These are phyloP conservation scores for Hippocampus barbouri DNA, from an alignment of 2,113 vertebrate genomes.

Conservation along the genomic window DNA sequence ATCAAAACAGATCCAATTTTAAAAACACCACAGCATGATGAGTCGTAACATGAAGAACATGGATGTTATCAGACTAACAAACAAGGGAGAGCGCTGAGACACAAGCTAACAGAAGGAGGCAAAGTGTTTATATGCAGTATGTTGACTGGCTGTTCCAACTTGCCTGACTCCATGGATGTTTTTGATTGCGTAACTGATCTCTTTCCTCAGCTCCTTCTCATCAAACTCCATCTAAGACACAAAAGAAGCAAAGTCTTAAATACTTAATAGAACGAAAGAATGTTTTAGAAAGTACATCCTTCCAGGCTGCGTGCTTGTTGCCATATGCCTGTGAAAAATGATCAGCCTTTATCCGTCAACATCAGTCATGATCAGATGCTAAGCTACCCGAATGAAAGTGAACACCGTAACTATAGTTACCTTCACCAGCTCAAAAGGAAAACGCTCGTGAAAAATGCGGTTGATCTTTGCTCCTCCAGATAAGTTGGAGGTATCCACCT, in stretches of 20 bases:
- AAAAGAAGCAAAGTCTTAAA: background rate
- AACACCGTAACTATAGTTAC: constrained; percentile 52
- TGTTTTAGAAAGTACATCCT: background rate
- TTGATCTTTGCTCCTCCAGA: constrained; percentile 94
- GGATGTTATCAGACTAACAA: background rate
- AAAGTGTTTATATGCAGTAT: background rate
- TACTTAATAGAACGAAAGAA: background rate
- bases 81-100: constrained; percentile 9
- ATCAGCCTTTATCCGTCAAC: background rate
- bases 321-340: background rate
- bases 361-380: background rate
- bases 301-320: background rate
- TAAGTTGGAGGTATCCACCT: constrained; percentile 91
- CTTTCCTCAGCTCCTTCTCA: constrained; percentile 89
- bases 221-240: constrained; percentile 91
- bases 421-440: constrained; percentile 95
- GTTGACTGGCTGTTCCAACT: constrained; percentile 55
- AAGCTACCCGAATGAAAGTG: background rate
- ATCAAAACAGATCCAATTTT: background rate
- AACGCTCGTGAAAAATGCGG: constrained; percentile 93
- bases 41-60: constrained; percentile 13
- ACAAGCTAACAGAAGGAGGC: constrained; percentile 7
- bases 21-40: background rate
- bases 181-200: constrained; percentile 98
- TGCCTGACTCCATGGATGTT: constrained; percentile 98